phyloP scores from a whole-genome alignment of 2,797 vertebrate species.

The Catamblyrhynchus diadema region DNA sequence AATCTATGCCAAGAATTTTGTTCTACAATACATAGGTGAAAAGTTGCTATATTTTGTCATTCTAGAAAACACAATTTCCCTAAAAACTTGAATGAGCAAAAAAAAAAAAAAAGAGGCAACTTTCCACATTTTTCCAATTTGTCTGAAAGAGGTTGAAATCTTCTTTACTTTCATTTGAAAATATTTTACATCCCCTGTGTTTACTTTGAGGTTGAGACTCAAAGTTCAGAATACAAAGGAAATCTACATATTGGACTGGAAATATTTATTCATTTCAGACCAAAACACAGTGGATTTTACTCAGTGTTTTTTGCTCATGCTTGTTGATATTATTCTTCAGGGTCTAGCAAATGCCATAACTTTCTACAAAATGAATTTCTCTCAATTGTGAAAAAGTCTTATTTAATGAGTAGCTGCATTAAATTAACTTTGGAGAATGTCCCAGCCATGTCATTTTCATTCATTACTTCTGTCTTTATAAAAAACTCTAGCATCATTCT shows the following conservation, averaged over 20 bases:
- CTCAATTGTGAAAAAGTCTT: background rate
- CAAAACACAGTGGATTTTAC: background rate
- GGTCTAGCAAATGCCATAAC: background rate
- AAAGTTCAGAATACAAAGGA: background rate
- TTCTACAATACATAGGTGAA: background rate
- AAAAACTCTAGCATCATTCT: background rate
- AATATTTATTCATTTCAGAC: background rate
- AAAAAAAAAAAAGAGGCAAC: background rate
- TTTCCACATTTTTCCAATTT: background rate
- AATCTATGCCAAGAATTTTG: background rate
- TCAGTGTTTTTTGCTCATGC: background rate
- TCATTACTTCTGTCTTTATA: background rate
- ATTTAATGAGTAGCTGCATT: background rate
- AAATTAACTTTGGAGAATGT: background rate
- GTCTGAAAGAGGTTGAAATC: background rate
- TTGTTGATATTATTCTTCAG: background rate
- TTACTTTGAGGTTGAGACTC: background rate
- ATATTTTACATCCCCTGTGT: background rate
- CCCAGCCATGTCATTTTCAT: background rate
- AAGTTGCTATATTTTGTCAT: background rate
- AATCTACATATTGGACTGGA: background rate
- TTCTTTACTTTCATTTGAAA: background rate
- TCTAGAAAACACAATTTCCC: background rate
- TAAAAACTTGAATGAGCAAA: too few species aligned
- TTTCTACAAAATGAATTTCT: background rate